A percentile compares a stretch with the other conserved stretches of the same genome.
Evolutionary conservation across 2,797 vertebrate species (phyloP).

Genomic region (Phylloscopus collybita): DNA sequence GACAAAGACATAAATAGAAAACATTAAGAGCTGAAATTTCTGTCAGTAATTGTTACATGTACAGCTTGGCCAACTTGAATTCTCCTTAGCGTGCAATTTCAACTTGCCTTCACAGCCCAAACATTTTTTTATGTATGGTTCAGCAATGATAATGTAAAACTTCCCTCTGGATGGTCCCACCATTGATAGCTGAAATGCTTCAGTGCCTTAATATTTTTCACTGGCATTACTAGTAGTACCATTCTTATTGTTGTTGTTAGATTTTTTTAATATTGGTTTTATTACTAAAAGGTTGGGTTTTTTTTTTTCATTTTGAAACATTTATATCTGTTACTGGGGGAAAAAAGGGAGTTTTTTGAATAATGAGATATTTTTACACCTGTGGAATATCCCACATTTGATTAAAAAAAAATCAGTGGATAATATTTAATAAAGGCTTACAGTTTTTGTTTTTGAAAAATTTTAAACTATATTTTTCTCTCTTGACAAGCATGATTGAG

Average conservation of each 20-base stretch:
- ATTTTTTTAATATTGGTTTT: neutral
- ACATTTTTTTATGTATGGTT: neutral
- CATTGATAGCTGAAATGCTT: neutral
- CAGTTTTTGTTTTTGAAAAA: accelerated
- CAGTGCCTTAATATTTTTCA: neutral
- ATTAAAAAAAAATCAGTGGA: neutral
- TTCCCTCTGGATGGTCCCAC: neutral
- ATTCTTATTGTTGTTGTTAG: accelerated
- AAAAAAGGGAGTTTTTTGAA: accelerated
- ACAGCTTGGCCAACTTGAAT: neutral
- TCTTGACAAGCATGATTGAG: neutral
- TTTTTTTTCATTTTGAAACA: neutral
- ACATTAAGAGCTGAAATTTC: neutral
- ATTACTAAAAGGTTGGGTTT: no score
- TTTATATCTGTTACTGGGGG: neutral
- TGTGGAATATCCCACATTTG: neutral
- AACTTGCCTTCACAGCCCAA: neutral
- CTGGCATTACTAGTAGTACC: neutral
- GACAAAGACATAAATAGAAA: neutral
- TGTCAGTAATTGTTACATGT: neutral
- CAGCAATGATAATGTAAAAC: neutral
- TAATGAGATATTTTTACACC: neutral
- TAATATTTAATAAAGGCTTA: neutral
- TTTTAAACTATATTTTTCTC: neutral
- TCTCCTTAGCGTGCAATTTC: neutral